Percentiles rank a stretch among this genome's conserved stretches.
These are phyloP conservation scores for silkworm (Bombyx mori) DNA, from an alignment of 1,140 invertebrate species.

Conservation along the genomic window ASM3026992v2 NC_085107.1:7400001-7400500, in stretches of 20 bases:
- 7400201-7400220: slow-evolving; percentile 39
- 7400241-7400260: slow-evolving; percentile 38
- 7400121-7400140: slow-evolving; percentile 39
- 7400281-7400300: neutral
- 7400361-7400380: too few relatives aligned
- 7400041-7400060: slow-evolving; percentile 34
- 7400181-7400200: slow-evolving; percentile 46
- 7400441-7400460: too few relatives aligned
- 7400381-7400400: too few relatives aligned
- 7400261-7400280: neutral
- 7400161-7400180: slow-evolving; percentile 59
- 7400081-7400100: slow-evolving; percentile 60
- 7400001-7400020: slow-evolving; percentile 42
- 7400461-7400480: too few relatives aligned
- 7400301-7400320: too few relatives aligned
- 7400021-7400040: slow-evolving; percentile 60
- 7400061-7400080: slow-evolving; percentile 46
- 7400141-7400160: slow-evolving; percentile 53
- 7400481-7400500: too few relatives aligned
- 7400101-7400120: slow-evolving; percentile 51
- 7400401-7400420: too few relatives aligned
- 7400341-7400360: too few relatives aligned
- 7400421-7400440: too few relatives aligned
- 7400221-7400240: slow-evolving; percentile 54
- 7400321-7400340: too few relatives aligned